phyloP scores from a whole-genome alignment of 2,113 vertebrate genomes.

The Leucopsar rothschildi region DNA sequence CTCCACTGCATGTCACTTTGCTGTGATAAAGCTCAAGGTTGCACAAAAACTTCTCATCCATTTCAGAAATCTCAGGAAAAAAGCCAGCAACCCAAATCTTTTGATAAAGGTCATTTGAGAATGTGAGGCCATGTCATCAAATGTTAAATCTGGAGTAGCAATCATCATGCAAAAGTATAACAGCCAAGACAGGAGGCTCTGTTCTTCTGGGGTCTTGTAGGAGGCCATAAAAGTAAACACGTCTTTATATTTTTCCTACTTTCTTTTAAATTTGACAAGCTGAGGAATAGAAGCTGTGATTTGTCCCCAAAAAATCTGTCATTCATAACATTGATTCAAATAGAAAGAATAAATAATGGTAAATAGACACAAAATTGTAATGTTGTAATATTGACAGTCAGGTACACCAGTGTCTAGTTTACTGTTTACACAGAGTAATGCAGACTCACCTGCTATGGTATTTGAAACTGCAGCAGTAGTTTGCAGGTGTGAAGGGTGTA shows the following conservation, averaged over 20 bases:
- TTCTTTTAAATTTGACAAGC: background rate
- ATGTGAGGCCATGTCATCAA: background rate
- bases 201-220: background rate
- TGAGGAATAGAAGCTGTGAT: background rate
- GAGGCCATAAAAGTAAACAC: background rate
- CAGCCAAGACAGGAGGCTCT: background rate
- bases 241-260: rapidly evolving
- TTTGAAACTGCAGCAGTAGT: background rate
- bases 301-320: rapidly evolving
- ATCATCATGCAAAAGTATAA: background rate
- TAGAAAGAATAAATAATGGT: background rate
- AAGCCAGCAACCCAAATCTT: rapidly evolving
- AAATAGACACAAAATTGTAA: background rate
- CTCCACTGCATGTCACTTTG: background rate
- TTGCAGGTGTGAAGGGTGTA: background rate
- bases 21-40: background rate
- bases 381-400: background rate
- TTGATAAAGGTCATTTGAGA: background rate
- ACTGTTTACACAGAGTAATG: background rate
- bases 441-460: background rate
- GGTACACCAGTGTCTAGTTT: background rate
- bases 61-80: background rate
- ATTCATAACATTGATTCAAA: background rate
- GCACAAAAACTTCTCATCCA: background rate
- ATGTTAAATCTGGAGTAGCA: background rate